Conservation (phyloP, 2,888 invertebrate genomes). For the Sphecodes monilicornis region DNA sequence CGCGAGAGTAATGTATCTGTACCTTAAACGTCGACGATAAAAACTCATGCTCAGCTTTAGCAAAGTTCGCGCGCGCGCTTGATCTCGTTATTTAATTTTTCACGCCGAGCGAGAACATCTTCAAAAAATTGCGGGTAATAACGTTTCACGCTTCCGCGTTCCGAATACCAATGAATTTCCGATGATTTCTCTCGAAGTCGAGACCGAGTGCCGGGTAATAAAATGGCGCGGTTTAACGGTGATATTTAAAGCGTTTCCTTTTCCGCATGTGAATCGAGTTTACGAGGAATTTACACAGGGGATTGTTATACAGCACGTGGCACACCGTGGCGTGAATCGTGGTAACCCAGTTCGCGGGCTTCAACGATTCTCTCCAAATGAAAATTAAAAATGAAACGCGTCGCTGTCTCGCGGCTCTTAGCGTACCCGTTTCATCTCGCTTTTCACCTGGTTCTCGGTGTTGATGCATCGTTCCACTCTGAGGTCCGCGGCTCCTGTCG, state of each 20-base stretch:
- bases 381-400: background rate
- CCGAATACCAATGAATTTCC: background rate
- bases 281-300: too few species aligned
- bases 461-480: background rate
- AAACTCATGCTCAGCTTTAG: too few species aligned
- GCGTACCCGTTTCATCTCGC: background rate
- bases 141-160: background rate
- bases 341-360: background rate
- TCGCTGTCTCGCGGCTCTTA: background rate
- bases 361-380: background rate
- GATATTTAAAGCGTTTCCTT: background rate
- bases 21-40: too few species aligned
- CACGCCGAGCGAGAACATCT: background rate
- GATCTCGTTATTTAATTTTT: too few species aligned
- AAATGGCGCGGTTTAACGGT: background rate
- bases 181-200: background rate
- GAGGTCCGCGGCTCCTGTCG: background rate
- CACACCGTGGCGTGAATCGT: background rate
- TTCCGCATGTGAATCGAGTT: background rate
- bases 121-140: background rate
- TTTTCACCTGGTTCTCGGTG: background rate
- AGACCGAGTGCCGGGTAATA: background rate
- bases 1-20: too few species aligned
- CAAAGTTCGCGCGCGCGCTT: too few species aligned
- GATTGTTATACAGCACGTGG: background rate